Conservation (phyloP, 1,140 invertebrate genomes). For the Eueides isabella region DNA sequence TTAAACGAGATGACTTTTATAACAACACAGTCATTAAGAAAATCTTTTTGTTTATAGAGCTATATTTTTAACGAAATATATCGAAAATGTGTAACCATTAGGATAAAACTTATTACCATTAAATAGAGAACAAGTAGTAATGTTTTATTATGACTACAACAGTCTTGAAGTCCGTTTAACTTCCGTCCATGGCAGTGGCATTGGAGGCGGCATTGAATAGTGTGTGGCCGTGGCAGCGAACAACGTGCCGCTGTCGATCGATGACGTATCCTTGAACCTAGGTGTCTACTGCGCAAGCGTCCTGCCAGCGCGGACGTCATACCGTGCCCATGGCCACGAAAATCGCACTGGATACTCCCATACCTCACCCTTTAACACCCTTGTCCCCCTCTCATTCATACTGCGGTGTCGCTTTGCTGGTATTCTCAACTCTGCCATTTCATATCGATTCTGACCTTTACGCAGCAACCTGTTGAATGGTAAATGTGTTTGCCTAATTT, state of each 20-base stretch:
- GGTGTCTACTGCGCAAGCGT: conserved; percentile 59
- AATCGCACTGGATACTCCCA: conserved; percentile 47
- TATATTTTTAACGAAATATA: neutral
- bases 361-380: conserved; percentile 29
- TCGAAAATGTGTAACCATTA: neutral
- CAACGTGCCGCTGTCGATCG: conserved; percentile 59
- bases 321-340: conserved; percentile 69
- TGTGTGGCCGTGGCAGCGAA: conserved; percentile 59
- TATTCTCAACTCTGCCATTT: conserved; percentile 69
- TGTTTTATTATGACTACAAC: conserved; percentile 34
- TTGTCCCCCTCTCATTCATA: conserved; percentile 57
- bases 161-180: conserved; percentile 23
- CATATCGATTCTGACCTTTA: conserved; percentile 70
- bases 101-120: neutral
- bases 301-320: conserved; percentile 60
- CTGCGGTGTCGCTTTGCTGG: conserved; percentile 40
- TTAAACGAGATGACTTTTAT: neutral
- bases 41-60: neutral
- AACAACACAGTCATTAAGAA: neutral
- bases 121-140: neutral
- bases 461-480: conserved; percentile 53
- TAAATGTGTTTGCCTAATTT: conserved; percentile 27
- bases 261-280: conserved; percentile 72
- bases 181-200: conserved; percentile 61
- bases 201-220: conserved; percentile 48